Conservation (phyloP, 37 sponge, comb jelly and placozoan genomes). For the Petrosia ficiformis region DNA sequence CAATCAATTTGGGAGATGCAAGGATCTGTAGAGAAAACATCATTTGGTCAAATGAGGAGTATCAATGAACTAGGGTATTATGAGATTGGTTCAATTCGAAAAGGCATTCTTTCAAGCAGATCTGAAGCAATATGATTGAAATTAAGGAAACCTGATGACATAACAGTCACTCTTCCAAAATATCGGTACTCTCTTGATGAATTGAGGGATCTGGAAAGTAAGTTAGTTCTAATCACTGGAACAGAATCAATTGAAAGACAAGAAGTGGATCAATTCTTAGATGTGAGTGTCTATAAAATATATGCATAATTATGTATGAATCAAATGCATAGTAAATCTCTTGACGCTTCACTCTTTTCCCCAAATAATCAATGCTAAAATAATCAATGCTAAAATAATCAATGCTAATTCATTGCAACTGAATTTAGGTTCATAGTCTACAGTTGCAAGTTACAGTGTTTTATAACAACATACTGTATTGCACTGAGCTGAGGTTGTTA, state of each 20-base stretch:
- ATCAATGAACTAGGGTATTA: constrained; percentile 58
- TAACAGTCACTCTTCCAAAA: constrained; percentile 18
- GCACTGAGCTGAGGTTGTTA: no score
- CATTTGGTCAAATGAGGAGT: constrained; percentile 60
- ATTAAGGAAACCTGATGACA: constrained; percentile 4
- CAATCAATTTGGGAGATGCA: constrained; percentile 45
- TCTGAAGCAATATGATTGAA: constrained; percentile 35
- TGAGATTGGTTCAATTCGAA: constrained; percentile 24
- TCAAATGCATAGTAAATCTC: no score
- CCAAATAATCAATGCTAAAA: no score
- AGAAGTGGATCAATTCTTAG: constrained; percentile 43
- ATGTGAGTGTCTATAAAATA: constrained; percentile 25
- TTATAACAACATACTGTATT: no score
- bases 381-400: no score
- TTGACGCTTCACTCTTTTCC: no score
- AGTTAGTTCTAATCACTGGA: constrained; percentile 73
- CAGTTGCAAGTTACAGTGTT: background rate
- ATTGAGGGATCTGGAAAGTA: constrained; percentile 71
- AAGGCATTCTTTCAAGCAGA: no score
- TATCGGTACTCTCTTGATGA: constrained; percentile 50
- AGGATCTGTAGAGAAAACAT: constrained; percentile 55
- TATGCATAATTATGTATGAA: background rate
- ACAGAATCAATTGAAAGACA: constrained; percentile 48
- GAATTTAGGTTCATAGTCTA: no score
- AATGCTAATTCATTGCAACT: no score